Evolutionary conservation across 2,797 vertebrate species (phyloP).

Genomic region (Hypotaenidia okinawae): DNA sequence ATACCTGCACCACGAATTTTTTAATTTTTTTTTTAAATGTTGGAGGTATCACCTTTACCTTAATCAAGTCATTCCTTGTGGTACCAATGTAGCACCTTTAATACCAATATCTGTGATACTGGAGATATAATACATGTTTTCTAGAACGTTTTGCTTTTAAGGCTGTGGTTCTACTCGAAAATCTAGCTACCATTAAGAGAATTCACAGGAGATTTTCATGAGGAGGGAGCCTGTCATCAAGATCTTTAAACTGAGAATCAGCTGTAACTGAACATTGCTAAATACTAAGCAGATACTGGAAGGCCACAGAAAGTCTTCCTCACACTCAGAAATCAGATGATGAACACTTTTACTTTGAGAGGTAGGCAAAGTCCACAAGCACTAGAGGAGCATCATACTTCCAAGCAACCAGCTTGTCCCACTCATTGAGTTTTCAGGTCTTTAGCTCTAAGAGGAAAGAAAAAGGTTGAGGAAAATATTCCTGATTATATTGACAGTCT

Average conservation of each 20-base stretch:
- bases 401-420: background rate
- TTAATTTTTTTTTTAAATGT: background rate
- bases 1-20: accelerated
- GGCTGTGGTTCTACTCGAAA: background rate
- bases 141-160: background rate
- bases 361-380: background rate
- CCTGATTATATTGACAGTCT: background rate
- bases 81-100: background rate
- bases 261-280: background rate
- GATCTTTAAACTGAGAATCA: background rate
- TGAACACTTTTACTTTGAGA: background rate
- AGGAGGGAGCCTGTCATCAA: background rate
- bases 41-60: background rate
- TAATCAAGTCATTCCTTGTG: background rate
- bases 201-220: background rate
- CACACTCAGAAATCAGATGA: background rate
- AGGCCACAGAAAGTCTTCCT: background rate
- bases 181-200: background rate
- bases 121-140: background rate
- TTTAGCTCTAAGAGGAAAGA: background rate
- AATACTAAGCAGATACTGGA: background rate
- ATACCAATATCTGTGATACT: background rate
- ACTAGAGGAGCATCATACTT: background rate
- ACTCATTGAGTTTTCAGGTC: background rate
- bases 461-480: background rate